Conservation (phyloP, 2,888 invertebrate species). For the Tridacna gigas region DNA sequence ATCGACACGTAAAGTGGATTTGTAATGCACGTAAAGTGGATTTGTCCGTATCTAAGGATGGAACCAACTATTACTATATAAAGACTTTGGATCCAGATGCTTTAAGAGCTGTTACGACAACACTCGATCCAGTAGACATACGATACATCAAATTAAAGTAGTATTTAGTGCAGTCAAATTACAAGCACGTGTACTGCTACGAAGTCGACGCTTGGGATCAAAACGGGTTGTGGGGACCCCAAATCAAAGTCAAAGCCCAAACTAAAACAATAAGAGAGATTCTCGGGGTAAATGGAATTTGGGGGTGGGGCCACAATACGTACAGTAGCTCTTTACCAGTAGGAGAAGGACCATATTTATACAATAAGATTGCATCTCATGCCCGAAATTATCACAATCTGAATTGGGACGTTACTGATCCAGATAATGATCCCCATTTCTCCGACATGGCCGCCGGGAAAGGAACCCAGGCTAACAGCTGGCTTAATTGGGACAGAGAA, state of each 20-base stretch:
- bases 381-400: constrained; percentile 76
- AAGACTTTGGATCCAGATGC: constrained; percentile 61
- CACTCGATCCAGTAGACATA: constrained; percentile 31
- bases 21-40: constrained; percentile 42
- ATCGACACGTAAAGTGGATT: no score
- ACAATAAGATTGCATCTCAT: constrained; percentile 68
- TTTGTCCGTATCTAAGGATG: constrained; percentile 62
- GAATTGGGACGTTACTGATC: constrained; percentile 73
- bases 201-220: constrained; percentile 72
- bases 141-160: constrained; percentile 65
- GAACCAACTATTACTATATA: constrained; percentile 50
- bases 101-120: constrained; percentile 61
- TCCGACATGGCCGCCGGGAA: constrained; percentile 66
- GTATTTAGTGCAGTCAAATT: constrained; percentile 39
- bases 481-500: constrained; percentile 77
- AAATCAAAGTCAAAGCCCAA: constrained; percentile 54
- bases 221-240: constrained; percentile 62
- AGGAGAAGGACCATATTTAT: constrained; percentile 67
- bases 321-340: constrained; percentile 56
- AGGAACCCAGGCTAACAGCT: constrained; percentile 70
- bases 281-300: constrained; percentile 75
- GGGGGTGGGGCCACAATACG: constrained; percentile 73
- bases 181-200: constrained; percentile 68
- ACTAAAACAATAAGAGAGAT: constrained; percentile 59
- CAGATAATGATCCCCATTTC: constrained; percentile 68